Base-by-base conservation (phyloP, 2,888 invertebrate species). In the Uloborus plumipes region DNA sequence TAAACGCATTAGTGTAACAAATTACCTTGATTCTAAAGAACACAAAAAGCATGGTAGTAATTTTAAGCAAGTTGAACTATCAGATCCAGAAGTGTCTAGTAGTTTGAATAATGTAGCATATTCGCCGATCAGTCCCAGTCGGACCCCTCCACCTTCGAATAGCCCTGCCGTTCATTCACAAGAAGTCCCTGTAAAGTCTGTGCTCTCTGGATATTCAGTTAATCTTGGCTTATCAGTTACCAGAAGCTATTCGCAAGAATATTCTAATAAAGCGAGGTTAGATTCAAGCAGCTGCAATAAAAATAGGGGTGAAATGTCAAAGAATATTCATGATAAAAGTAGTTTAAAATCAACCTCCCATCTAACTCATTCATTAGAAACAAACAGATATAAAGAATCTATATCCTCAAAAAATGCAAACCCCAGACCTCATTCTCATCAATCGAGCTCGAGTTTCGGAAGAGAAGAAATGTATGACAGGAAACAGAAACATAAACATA, bases 91-190 rank as follows among this genome's bases (percentile, higher is more conserved):
- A 73, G 76, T 83, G 4, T 69, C 77, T n/a, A 78, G 84, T 51
- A 84, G 84, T 74, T 74, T 79, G 11, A 67, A 58, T 18, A 75
- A 71, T 74, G 70, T 53, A 70, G 82, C 84, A 18, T 81, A 84
- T 51, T 84, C 84, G 18, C 84, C 84, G 14, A 82, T 84, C 11
- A 84, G 84, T 59, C 84, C 84, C 18, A 84, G 82, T 69, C 74
- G 78, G 71, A 79, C 78, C 9, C 78, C 81, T 18, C 73, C 78
- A 47, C 49, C 73, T 22, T 66, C 31, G 13, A 81, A 70, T 58
- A 66, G 66, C 26, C 59, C 80, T 22, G 15, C 70, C 26, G 70
- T 75, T 18, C 73, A 69, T 59, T 20, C 18, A 26, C 71, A 77
- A 47, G 82, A 77, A 53, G 7, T 47, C 20, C 39, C 67, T 39